A percentile compares a stretch with the other conserved stretches of the same genome.
phyloP scores from a whole-genome alignment of 2,113 vertebrate species.

The Tautogolabrus adspersus region DNA sequence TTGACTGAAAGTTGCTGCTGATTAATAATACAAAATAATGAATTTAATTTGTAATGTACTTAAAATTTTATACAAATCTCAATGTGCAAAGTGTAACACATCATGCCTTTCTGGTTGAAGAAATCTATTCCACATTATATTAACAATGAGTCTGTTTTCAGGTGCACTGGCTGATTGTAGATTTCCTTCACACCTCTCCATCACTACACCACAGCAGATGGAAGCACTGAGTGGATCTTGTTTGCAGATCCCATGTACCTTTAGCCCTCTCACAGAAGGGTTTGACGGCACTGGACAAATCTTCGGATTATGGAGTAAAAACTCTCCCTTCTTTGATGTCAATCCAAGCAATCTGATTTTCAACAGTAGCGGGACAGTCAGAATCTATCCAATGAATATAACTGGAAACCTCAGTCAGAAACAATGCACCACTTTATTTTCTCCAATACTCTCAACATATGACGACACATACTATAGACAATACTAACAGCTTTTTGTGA shows the following conservation, averaged over 20 bases:
- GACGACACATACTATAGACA: constrained; percentile 36
- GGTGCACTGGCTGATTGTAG: not conserved
- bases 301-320: constrained; percentile 50
- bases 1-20: no score
- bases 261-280: rapidly evolving
- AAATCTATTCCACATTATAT: not conserved
- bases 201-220: constrained; percentile 2
- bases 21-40: no score
- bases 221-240: constrained; percentile 62
- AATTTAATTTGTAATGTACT: no score
- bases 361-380: not conserved
- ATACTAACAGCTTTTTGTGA: constrained; percentile 32
- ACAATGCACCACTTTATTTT: constrained; percentile 70
- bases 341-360: not conserved
- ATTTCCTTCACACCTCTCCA: rapidly evolving
- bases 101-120: not conserved
- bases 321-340: rapidly evolving
- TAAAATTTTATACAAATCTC: no score
- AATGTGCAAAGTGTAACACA: no score
- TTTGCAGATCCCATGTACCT: constrained; percentile 65
- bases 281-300: rapidly evolving
- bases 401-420: constrained; percentile 54
- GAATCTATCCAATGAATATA: constrained; percentile 14
- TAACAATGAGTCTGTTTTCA: constrained; percentile 12
- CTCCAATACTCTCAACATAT: not conserved